Conservation (phyloP, 2,888 invertebrate genomes). For the Lasioglossum morio region DNA sequence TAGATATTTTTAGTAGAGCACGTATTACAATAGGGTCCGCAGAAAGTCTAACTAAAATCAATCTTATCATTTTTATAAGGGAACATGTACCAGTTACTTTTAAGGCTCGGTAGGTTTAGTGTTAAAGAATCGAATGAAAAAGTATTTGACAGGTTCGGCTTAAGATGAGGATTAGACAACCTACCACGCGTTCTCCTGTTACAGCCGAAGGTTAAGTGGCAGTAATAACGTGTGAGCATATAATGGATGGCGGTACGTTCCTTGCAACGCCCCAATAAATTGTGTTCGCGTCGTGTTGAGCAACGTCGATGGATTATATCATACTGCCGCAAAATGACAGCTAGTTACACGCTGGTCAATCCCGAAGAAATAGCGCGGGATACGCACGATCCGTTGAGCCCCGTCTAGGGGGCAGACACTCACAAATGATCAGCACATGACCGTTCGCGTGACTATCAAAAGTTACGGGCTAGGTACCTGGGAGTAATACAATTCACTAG, state of each 20-base stretch:
- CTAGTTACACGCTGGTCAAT: slow-evolving; percentile 15
- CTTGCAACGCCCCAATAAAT: slow-evolving; percentile 45
- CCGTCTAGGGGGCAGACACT: background rate
- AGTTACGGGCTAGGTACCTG: background rate
- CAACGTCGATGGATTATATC: slow-evolving; percentile 38
- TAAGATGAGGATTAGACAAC: background rate
- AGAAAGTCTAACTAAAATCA: no score
- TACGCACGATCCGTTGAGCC: background rate
- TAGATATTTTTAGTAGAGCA: no score
- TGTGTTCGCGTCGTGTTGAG: slow-evolving; percentile 16
- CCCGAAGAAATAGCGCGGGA: slow-evolving; percentile 17
- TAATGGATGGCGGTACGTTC: slow-evolving; percentile 21
- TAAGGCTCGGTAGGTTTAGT: no score
- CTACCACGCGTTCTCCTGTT: background rate
- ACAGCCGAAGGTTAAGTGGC: slow-evolving; percentile 10
- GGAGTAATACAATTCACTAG: background rate
- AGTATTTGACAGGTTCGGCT: background rate
- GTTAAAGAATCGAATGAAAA: background rate
- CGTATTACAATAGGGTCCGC: no score
- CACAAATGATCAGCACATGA: slow-evolving; percentile 13
- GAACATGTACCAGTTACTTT: no score
- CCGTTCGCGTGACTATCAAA: slow-evolving; percentile 43
- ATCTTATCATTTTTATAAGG: no score
- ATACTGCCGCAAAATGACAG: slow-evolving; percentile 12
- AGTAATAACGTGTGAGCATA: slow-evolving; percentile 33